Evolutionary conservation across 2,888 invertebrate species (phyloP), one percentile per base, ranked within the genome.

Genomic region (Craniophora ligustri): DNA sequence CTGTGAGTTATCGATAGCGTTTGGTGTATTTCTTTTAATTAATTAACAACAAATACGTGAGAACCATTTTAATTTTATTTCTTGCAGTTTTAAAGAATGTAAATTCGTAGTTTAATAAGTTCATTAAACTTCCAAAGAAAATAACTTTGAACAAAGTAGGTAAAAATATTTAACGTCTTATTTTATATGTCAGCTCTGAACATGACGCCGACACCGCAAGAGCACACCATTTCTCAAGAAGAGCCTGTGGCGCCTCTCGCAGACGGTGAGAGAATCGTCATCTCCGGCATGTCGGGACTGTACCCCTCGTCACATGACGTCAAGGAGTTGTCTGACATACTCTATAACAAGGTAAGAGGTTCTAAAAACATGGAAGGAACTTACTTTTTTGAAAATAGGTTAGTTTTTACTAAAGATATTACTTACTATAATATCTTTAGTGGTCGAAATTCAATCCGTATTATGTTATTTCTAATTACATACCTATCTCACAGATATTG

Each of bases 251-350:
- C 32, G 5, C 35, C 40, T 0, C 16, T 14, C 3, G 6, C 13
- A 0, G 51, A 69, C 3, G 53, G 53, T 1, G 61, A 65, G 11
- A 42, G 61, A 11, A 39, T 68, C n/a, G 68, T 68, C 5, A 68
- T 68, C 15, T 58, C 82, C 6, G 84, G 84, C 7, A 81, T 83
- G 76, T 72, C 84, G 2, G 84, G 84, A 0, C 61, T 84, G 5
- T 84, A 55, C 30, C 84, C 84, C 0, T 40, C 72, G 8, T 74
- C 78, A 0, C 62, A 58, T 8, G 63, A 75, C 34, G 55, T 78
- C 35, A 66, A 70, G 13, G 75, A 76, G 1, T 50, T 76, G 2
- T 64, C 67, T 0, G 47, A 76, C 0, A 50, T 70, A 6, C 46
- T 76, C 21, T 76, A 76, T 31, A 71, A 75, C 18, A 75, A 75